Base-by-base conservation (phyloP, 37 sponge, comb jelly and placozoan species). In the Diacarnus erythraeanus region DNA sequence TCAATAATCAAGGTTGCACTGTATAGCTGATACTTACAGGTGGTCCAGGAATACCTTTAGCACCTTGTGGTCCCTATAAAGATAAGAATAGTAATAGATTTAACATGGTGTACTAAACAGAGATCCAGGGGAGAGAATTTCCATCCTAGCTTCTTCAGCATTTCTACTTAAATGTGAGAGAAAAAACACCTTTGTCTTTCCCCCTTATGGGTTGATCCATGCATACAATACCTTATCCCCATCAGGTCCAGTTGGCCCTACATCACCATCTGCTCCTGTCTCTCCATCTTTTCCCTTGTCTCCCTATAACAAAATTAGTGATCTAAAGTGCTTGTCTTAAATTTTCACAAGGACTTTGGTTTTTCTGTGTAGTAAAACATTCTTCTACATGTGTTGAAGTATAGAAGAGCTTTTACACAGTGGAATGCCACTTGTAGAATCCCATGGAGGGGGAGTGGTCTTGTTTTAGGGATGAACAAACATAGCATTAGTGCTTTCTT, bases 251-350 rank as follows among this genome's bases (percentile, higher is more conserved):
- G 47, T 31, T 17, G 85, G 81, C 77, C 93, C 93, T 64, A 57
- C 40, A 33, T 82, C 82, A 44, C 92, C 92, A 26, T 72, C 56
- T 6, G 70, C 29, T 42, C 92, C 93, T 38, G 70, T 61, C 3
- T 12, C 30, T 21, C 91, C 91, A 42, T 42, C 59, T 38, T 44
- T 47, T 1, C 91, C 91, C 64, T 86, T 82, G 64, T 83, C 80
- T 66, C 91, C 91, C 5, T 82, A 71, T 29, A 69, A 42, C 29
- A 79, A 82, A 20, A 36, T 64, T 29, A 71, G 79, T 56, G 82
- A 85, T 37, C 69, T 80, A 27, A 72, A 68, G 31, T 80, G 80
- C 36, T 8, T 3, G 9, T 83, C 88, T 83, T 88, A 59, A 58
- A 35, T 36, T 57, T 39, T 36, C 44, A 30, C 30, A 71, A 21